These are phyloP conservation scores for Ophion slaviceki DNA, from an alignment of 2,888 invertebrate species.

Conservation along the genomic window DNA sequence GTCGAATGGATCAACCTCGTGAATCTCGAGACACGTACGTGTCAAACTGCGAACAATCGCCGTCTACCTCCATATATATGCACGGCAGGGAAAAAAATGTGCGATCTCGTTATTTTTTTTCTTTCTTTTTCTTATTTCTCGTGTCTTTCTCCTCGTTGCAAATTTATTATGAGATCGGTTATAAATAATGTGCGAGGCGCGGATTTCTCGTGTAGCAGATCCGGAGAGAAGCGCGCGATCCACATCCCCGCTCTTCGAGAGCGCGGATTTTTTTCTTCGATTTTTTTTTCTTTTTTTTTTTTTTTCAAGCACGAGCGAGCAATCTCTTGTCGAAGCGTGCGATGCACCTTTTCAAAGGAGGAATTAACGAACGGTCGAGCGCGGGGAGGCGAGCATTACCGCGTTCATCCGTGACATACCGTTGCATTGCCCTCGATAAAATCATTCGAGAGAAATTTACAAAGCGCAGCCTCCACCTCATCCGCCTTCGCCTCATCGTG, in stretches of 20 bases:
- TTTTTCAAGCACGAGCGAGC: slow-evolving; percentile 30
- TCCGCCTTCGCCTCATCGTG: neutral
- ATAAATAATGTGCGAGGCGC: neutral
- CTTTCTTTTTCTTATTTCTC: too few species aligned
- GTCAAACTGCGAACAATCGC: too few species aligned
- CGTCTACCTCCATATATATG: too few species aligned
- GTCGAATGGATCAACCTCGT: too few species aligned
- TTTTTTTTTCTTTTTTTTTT: neutral
- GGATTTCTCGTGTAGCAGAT: neutral
- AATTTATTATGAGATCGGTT: neutral
- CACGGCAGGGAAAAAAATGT: too few species aligned
- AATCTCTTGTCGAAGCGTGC: slow-evolving; percentile 25
- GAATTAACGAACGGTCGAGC: slow-evolving; percentile 9
- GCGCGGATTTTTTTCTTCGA: neutral
- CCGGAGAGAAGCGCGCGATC: neutral
- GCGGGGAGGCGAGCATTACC: neutral
- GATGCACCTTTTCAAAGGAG: slow-evolving; percentile 3
- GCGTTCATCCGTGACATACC: slow-evolving; percentile 30
- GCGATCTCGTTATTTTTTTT: too few species aligned
- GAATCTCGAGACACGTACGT: too few species aligned
- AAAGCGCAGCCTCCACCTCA: neutral
- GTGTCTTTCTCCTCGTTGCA: neutral
- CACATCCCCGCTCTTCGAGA: too few species aligned
- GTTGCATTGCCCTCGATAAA: slow-evolving; percentile 40
- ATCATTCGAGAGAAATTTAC: slow-evolving; percentile 44